These are phyloP conservation scores for Redunca redunca DNA, from an alignment of 2,113 vertebrate genomes.

Conservation along the genomic window DNA sequence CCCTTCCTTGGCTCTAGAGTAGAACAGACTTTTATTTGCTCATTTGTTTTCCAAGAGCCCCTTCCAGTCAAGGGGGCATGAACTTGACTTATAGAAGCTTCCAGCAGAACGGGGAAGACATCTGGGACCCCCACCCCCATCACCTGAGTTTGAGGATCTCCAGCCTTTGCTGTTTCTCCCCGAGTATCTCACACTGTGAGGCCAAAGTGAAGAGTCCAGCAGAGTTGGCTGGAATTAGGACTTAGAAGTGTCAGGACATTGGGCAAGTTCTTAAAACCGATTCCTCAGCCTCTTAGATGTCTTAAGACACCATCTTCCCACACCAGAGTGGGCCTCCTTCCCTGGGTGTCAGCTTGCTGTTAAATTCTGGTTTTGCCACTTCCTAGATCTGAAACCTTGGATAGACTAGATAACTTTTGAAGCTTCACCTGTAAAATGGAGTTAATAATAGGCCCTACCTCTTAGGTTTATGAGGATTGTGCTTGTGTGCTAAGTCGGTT, in stretches of 20 bases:
- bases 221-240: not conserved
- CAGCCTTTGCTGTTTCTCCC: not conserved
- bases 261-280: not conserved
- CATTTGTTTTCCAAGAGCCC: not conserved
- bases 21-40: not conserved
- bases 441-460: not conserved
- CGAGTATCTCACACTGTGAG: not conserved
- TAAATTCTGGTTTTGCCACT: not conserved
- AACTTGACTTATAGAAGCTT: not conserved
- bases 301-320: not conserved
- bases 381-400: slow-evolving; percentile 1
- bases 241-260: not conserved
- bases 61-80: not conserved
- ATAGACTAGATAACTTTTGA: slow-evolving; percentile 2
- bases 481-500: not conserved
- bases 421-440: slow-evolving; percentile 1
- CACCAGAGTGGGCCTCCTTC: not conserved
- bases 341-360: not conserved
- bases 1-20: not conserved
- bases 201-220: not conserved
- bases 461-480: not conserved
- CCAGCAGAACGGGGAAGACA: not conserved
- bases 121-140: not conserved
- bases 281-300: not conserved
- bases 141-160: not conserved